Evolutionary conservation across 2,113 vertebrate species (phyloP).

Genomic region (Muscicapa adusta): DNA sequence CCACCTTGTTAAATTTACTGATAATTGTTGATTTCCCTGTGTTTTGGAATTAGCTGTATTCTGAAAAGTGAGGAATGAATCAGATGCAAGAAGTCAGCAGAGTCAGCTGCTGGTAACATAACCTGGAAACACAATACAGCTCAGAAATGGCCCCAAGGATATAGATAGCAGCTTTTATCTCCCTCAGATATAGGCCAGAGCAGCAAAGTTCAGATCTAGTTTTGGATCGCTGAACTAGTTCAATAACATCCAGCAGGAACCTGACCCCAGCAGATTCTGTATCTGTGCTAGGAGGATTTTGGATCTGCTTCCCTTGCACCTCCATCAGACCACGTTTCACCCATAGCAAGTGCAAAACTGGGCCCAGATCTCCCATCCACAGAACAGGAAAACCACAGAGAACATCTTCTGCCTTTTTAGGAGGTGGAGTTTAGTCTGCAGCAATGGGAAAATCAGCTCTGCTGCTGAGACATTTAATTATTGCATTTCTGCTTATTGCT

Average conservation of each 20-base stretch:
- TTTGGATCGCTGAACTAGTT: constrained; percentile 50
- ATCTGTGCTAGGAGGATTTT: neutral
- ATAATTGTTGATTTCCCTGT: constrained; percentile 1
- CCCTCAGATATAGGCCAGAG: constrained; percentile 10
- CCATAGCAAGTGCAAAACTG: neutral
- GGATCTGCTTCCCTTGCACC: neutral
- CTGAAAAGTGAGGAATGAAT: constrained; percentile 6
- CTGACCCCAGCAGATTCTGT: neutral
- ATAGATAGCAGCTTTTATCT: constrained; percentile 58
- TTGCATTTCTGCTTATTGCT: neutral
- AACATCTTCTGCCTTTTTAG: neutral
- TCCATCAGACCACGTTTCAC: neutral
- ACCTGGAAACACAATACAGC: constrained; percentile 4
- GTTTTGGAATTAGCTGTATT: neutral
- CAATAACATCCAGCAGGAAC: constrained; percentile 12
- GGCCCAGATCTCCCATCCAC: neutral
- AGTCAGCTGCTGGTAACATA: constrained; percentile 22
- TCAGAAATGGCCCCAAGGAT: neutral
- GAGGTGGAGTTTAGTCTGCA: neutral
- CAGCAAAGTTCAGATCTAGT: constrained; percentile 54
- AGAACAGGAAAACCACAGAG: neutral
- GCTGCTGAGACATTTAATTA: neutral
- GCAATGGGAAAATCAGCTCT: neutral
- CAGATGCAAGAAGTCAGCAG: neutral
- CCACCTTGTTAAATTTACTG: constrained; percentile 42